Conservation (phyloP, 2,888 invertebrate genomes). For the Neoitamus cyanurus region DNA sequence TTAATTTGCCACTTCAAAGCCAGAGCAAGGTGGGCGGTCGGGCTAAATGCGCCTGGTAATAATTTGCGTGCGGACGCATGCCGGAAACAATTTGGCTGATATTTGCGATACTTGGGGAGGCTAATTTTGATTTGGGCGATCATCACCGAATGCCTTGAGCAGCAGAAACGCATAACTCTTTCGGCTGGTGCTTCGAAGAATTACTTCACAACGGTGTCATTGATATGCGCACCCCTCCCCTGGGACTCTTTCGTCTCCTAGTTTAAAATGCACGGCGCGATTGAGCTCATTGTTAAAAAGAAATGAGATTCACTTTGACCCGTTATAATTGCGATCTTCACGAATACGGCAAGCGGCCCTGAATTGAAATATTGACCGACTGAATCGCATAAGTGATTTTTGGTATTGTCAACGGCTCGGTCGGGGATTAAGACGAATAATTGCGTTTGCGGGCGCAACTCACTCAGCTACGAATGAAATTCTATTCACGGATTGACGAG, state of each 20-base stretch:
- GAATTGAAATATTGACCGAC: neutral
- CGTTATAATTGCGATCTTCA: constrained; percentile 28
- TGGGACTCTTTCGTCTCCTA: neutral
- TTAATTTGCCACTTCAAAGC: neutral
- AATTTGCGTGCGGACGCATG: neutral
- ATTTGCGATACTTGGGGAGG: neutral
- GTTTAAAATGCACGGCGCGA: neutral
- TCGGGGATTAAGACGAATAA: neutral
- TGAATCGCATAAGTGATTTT: constrained; percentile 9
- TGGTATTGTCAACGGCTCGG: neutral
- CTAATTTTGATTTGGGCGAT: neutral
- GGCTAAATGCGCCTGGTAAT: neutral
- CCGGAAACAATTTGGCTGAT: neutral
- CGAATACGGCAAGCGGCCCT: neutral
- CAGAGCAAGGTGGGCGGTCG: neutral
- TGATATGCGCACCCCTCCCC: neutral
- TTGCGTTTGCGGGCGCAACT: neutral
- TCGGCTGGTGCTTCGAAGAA: neutral
- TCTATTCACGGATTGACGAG: neutral
- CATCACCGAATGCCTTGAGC: neutral
- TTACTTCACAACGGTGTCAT: neutral
- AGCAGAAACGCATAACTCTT: neutral
- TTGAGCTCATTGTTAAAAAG: constrained; percentile 15
- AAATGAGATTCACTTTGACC: constrained; percentile 16
- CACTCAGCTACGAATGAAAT: neutral